A percentile compares a stretch with the other conserved stretches of the same genome.
These are phyloP conservation scores for Tenthredo mesomela DNA, from an alignment of 2,888 invertebrate species.

Conservation along the genomic window DNA sequence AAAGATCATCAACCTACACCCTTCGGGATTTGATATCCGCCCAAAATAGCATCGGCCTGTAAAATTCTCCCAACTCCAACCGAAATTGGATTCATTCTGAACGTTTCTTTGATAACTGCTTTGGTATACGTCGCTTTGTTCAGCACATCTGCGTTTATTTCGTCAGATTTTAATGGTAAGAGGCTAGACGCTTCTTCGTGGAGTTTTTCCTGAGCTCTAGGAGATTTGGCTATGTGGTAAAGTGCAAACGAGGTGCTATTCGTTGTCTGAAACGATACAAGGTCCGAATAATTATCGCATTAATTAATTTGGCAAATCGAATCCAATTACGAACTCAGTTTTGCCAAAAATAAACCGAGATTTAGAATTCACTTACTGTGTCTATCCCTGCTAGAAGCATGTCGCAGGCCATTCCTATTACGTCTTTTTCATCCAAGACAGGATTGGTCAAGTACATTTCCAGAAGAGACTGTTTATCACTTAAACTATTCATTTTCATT, in stretches of 20 bases:
- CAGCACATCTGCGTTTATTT: constrained; percentile 81
- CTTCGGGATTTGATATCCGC: constrained; percentile 87
- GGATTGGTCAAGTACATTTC: constrained; percentile 85
- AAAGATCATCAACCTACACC: constrained; percentile 80
- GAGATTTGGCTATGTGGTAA: constrained; percentile 89
- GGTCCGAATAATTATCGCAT: neutral
- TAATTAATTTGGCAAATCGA: neutral
- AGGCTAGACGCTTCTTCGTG: constrained; percentile 82
- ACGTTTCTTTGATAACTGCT: constrained; percentile 91
- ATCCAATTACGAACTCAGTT: neutral
- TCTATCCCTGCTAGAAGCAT: constrained; percentile 92
- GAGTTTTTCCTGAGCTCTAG: constrained; percentile 84
- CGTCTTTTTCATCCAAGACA: constrained; percentile 87
- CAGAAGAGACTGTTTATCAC: constrained; percentile 80
- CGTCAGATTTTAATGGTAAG: constrained; percentile 79
- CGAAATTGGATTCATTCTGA: constrained; percentile 90
- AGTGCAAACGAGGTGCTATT: constrained; percentile 88
- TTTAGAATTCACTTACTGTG: constrained; percentile 80
- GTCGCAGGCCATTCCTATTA: constrained; percentile 92
- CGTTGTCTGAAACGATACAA: constrained; percentile 82
- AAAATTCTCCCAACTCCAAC: constrained; percentile 90
- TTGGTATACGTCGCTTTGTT: constrained; percentile 86
- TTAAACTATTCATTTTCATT: constrained; percentile 55
- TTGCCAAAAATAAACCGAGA: neutral
- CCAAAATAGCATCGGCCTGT: constrained; percentile 85